These are phyloP conservation scores for Chromobotia macracanthus DNA, from an alignment of 2,797 vertebrate genomes.

Conservation along the genomic window DNA sequence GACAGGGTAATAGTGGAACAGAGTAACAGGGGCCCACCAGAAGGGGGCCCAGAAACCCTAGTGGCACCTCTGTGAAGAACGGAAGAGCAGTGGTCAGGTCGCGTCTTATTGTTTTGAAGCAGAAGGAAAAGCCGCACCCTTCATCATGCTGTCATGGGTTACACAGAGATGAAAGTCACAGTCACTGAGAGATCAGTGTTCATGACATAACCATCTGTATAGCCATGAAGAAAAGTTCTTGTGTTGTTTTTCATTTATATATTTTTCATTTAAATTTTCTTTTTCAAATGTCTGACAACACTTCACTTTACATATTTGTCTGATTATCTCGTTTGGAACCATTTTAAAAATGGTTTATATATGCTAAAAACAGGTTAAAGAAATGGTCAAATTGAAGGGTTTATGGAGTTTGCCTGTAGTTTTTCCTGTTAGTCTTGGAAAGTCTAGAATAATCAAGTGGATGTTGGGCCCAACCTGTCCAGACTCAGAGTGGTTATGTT, in stretches of 20 bases:
- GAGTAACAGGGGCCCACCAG: too few relatives aligned
- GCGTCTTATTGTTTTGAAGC: slow-evolving; percentile 72
- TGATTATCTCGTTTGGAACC: too few relatives aligned
- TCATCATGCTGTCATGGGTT: slow-evolving; percentile 71
- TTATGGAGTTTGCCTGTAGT: background rate
- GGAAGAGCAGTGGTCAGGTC: slow-evolving; percentile 69
- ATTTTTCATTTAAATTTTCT: background rate
- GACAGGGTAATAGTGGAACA: too few relatives aligned
- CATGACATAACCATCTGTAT: background rate
- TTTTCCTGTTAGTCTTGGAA: background rate
- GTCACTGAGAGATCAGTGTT: slow-evolving; percentile 9
- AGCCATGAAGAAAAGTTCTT: background rate
- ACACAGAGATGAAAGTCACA: slow-evolving; percentile 63
- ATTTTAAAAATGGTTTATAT: too few relatives aligned
- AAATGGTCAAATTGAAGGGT: background rate
- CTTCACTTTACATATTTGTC: background rate
- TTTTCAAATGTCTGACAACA: background rate
- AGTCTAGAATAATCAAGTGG: slow-evolving; percentile 57
- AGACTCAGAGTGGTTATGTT: slow-evolving; percentile 61
- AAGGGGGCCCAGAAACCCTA: too few relatives aligned
- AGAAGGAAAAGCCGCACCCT: slow-evolving; percentile 79
- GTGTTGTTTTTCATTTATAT: background rate
- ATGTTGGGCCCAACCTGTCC: slow-evolving; percentile 16
- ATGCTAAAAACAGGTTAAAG: too few relatives aligned
- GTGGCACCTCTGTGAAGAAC: slow-evolving; percentile 60